Base-by-base conservation (phyloP, 2,888 invertebrate genomes). In the Gastracanthus pulcherrimus region DNA sequence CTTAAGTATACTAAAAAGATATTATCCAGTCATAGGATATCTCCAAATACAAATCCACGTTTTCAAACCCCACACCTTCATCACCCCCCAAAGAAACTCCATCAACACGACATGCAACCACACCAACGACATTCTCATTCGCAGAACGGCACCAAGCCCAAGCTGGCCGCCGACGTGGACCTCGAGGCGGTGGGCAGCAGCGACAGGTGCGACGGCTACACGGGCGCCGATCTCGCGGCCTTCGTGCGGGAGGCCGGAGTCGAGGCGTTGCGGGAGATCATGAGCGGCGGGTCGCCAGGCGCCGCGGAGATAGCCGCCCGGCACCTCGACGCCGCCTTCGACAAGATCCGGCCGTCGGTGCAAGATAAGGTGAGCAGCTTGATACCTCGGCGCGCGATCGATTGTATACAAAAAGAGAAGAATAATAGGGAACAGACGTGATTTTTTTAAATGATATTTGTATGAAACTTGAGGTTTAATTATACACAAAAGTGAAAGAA, bases 191-290 rank as follows among this genome's bases (percentile, higher is more conserved):
- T 99, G 60, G 96, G 96, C 0, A 93, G 92, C 11, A 93, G 95
- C 80, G 94, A 94, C 5, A 92, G 93, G 83, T 94, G 95, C 86
- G 94, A 96, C 19, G 96, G 97, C 16, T 98, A 96, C 89, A 97
- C 98, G 0, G 99, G 99, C 23, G 99, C 99, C 0, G 99, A 99
- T 93, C 92, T 99, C 77, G 96, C 97, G 0, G 97, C 98, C 0
- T 92, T 99, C 71, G 96, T 99, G 0, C 94, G 97, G 85, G 97
- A 98, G 89, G 97, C 99, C 0, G 96, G 97, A 0, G 94, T 97
- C 51, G 93, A 95, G 84, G 95, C 98, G 0, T 92, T 99, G 62
- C 95, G 96, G 78, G 96, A 96, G 85, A 94, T 95, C 80, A 95
- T 98, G 86, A 91, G 93, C 2, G 92, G 92, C 84, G n/a, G n/a